phyloP scores from a whole-genome alignment of 2,113 vertebrate species.

The Sarotherodon lohbergeri region DNA sequence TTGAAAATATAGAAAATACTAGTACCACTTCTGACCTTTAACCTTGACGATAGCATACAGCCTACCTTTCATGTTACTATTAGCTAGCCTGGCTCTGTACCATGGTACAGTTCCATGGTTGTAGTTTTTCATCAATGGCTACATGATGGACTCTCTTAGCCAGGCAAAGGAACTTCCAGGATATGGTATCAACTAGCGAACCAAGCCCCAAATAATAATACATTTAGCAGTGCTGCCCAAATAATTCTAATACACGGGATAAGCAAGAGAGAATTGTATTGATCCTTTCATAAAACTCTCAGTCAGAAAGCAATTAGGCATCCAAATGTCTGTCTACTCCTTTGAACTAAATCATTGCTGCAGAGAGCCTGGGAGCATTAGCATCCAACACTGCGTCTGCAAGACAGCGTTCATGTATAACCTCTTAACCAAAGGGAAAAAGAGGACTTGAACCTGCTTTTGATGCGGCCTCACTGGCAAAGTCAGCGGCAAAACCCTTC shows the following conservation, averaged over 20 bases:
- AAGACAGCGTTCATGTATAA: neutral
- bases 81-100: neutral
- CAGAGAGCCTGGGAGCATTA: neutral
- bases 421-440: neutral
- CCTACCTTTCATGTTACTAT: neutral
- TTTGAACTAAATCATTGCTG: neutral
- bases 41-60: neutral
- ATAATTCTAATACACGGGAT: neutral
- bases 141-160: neutral
- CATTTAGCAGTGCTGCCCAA: neutral
- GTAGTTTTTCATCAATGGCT: neutral
- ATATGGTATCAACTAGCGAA: neutral
- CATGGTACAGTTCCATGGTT: neutral
- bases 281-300: neutral
- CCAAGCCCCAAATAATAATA: neutral
- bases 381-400: neutral
- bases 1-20: neutral
- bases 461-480: slow-evolving; percentile 82
- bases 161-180: neutral
- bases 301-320: neutral
- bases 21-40: neutral
- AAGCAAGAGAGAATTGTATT: neutral
- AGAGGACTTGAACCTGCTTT: slow-evolving; percentile 81
- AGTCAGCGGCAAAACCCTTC: slow-evolving; percentile 92
- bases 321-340: neutral